Evolutionary conservation across 2,113 vertebrate species (phyloP).

Genomic region (Percopsis transmontana): DNA sequence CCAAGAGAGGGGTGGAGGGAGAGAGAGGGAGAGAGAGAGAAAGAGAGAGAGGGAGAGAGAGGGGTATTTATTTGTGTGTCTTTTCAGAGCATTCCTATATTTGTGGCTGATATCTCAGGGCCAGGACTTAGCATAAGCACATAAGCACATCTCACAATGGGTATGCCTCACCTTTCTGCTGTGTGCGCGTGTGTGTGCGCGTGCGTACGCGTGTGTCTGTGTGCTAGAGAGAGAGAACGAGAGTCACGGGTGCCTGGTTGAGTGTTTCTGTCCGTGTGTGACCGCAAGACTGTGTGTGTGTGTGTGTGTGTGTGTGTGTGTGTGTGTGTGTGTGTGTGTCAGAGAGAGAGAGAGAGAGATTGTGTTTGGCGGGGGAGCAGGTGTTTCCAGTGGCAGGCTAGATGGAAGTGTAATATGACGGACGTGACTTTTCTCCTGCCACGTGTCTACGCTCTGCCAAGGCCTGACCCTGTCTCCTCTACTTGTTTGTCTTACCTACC

Average conservation of each 20-base stretch:
- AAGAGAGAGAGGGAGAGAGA: not conserved
- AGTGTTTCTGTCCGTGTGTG: not conserved
- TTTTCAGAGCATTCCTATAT: slow-evolving; percentile 42
- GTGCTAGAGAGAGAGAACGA: not conserved
- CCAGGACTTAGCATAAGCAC: slow-evolving; percentile 58
- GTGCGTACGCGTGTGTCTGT: not conserved
- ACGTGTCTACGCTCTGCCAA: slow-evolving; percentile 7
- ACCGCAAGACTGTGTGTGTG: slow-evolving; percentile 1
- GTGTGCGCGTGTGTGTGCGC: slow-evolving; percentile 7
- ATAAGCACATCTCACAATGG: slow-evolving; percentile 40
- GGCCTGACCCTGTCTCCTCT: slow-evolving; percentile 7
- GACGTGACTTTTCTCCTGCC: slow-evolving; percentile 39
- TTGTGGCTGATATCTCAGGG: slow-evolving; percentile 41
- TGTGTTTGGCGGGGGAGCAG: slow-evolving; percentile 52
- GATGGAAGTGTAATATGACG: slow-evolving; percentile 67
- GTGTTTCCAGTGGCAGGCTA: slow-evolving; percentile 59
- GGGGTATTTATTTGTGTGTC: slow-evolving; percentile 36
- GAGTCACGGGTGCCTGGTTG: not conserved
- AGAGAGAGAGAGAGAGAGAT: too few relatives aligned
- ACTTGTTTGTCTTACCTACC: not conserved
- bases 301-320: slow-evolving; percentile 16
- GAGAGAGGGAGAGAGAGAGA: not conserved
- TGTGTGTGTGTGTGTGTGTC: slow-evolving; percentile 19
- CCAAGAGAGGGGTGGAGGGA: slow-evolving; percentile 7
- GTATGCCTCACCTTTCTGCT: slow-evolving; percentile 10